Evolutionary conservation across 2,113 vertebrate genomes (phyloP).

Genomic region (Nothocercus nigrocapillus): DNA sequence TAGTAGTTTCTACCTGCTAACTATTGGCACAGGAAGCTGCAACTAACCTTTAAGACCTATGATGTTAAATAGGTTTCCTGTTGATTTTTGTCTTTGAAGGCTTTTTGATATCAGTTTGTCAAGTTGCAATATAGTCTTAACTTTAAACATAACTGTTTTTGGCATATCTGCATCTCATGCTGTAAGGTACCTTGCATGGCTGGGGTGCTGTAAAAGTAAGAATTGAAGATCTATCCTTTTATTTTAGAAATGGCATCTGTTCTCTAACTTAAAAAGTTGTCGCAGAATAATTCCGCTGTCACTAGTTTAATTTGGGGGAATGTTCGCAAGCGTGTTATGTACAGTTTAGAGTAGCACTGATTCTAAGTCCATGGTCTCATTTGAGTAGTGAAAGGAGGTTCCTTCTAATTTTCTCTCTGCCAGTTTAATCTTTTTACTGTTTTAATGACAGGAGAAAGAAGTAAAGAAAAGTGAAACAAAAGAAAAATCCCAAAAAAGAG

Average conservation of each 20-base stretch:
- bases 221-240: neutral
- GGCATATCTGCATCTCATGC: neutral
- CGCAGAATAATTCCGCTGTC: neutral
- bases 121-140: neutral
- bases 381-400: neutral
- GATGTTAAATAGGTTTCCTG: neutral
- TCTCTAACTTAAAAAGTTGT: neutral
- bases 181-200: neutral
- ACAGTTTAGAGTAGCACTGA: neutral
- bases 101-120: neutral
- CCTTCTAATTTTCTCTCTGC: neutral
- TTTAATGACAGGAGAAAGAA: conserved; percentile 79
- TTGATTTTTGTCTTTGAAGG: neutral
- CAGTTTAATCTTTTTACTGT: neutral
- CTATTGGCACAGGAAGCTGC: neutral
- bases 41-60: neutral
- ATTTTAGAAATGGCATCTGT: neutral
- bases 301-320: neutral
- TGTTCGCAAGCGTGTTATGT: neutral
- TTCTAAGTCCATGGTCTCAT: neutral
- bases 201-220: neutral
- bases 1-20: neutral
- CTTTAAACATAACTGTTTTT: neutral
- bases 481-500: conserved; percentile 86
- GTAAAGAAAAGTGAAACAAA: conserved; percentile 85